A percentile compares a stretch with the other conserved stretches of the same genome.
These are phyloP conservation scores for Bradysia coprophila DNA, from an alignment of 1,140 invertebrate genomes.

Conservation along the genomic window DNA sequence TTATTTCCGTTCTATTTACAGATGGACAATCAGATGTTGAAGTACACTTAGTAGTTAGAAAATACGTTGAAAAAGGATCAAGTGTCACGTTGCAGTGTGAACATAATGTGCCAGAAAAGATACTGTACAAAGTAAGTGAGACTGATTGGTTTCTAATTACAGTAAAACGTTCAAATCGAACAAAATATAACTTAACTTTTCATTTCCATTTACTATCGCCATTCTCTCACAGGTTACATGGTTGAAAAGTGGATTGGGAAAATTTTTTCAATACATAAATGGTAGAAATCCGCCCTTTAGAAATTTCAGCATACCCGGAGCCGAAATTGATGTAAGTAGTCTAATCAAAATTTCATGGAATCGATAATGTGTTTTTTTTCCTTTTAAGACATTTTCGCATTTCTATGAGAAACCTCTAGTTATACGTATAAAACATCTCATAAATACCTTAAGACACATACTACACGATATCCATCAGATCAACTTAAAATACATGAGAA, in stretches of 20 bases:
- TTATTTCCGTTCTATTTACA: too few species aligned
- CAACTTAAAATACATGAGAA: background rate
- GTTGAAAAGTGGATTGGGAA: conserved; percentile 50
- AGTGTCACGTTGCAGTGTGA: conserved; percentile 35
- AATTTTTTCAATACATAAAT: conserved; percentile 55
- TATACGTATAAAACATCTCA: background rate
- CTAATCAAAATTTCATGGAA: background rate
- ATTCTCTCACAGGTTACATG: conserved; percentile 33
- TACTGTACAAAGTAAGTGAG: conserved; percentile 36
- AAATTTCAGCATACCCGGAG: conserved; percentile 41
- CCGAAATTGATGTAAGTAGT: conserved; percentile 51
- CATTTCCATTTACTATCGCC: background rate
- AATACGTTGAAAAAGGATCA: conserved; percentile 21
- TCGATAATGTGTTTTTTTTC: background rate
- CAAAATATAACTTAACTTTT: background rate
- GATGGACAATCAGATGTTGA: conserved; percentile 23
- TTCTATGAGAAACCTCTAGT: background rate
- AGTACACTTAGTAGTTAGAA: conserved; percentile 18
- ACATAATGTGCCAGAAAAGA: conserved; percentile 38
- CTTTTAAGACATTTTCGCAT: background rate
- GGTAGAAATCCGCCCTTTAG: conserved; percentile 52
- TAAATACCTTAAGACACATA: background rate
- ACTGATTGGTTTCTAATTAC: too few species aligned
- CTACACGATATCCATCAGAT: background rate
- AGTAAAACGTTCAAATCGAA: background rate